Conservation (phyloP, 1,140 invertebrate genomes). For the Cardiocondyla obscurior region DNA sequence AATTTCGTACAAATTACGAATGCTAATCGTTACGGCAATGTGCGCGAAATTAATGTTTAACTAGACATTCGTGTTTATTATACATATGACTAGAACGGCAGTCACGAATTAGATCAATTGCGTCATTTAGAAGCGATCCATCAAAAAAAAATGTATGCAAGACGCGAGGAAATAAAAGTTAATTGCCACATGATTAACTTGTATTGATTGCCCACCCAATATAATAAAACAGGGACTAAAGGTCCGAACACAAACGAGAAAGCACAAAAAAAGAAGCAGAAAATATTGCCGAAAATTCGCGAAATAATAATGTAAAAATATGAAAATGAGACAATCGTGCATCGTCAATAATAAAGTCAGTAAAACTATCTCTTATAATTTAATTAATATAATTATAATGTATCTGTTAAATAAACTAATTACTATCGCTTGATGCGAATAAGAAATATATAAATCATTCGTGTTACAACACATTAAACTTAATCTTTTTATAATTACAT, state of each 20-base stretch:
- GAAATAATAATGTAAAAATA: not conserved
- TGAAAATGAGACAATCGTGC: not conserved
- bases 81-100: not conserved
- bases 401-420: constrained; percentile 14
- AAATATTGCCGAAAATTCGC: not conserved
- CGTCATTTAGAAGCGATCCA: constrained; percentile 4
- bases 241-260: no score
- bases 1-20: constrained; percentile 52
- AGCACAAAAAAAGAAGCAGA: not conserved
- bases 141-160: not conserved
- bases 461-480: constrained; percentile 5
- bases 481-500: constrained; percentile 16
- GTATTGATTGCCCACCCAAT: not conserved
- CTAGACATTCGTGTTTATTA: constrained; percentile 26
- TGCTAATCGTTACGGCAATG: constrained; percentile 23
- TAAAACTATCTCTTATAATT: constrained; percentile 12
- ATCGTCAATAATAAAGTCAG: constrained; percentile 18
- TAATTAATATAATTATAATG: constrained; percentile 42
- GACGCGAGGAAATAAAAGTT: not conserved
- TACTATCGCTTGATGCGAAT: constrained; percentile 23
- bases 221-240: not conserved
- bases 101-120: constrained; percentile 10
- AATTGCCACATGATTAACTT: constrained; percentile 1
- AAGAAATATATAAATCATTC: constrained; percentile 12
- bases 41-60: constrained; percentile 12